Conservation (phyloP, 1,140 invertebrate species). For the Drosophila suzukii region DNA sequence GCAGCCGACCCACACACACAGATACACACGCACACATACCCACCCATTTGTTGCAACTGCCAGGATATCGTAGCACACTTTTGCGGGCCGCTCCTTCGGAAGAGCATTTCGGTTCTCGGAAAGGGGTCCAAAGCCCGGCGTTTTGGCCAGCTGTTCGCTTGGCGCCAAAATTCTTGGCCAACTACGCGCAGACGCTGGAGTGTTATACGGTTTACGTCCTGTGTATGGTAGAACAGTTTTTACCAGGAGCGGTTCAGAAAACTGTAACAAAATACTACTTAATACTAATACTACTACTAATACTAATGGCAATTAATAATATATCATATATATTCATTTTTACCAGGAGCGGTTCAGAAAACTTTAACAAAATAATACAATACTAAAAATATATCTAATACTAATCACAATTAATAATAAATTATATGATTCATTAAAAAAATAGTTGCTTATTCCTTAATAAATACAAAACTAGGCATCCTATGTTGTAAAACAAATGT, state of each 20-base stretch:
- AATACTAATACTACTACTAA: too few species aligned
- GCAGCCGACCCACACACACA: conserved; percentile 16
- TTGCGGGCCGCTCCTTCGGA: conserved; percentile 34
- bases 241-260: conserved; percentile 31
- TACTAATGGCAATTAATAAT: too few species aligned
- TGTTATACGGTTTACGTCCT: conserved; percentile 44
- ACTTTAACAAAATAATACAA: too few species aligned
- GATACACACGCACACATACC: neutral
- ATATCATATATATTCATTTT: too few species aligned
- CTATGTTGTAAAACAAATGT: too few species aligned
- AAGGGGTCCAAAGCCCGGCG: conserved; percentile 24
- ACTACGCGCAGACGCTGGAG: conserved; percentile 48
- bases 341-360: conserved; percentile 31
- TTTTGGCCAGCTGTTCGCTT: conserved; percentile 60
- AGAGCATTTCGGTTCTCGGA: conserved; percentile 6
- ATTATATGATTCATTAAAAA: too few species aligned
- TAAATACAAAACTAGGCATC: too few species aligned
- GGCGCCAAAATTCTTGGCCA: conserved; percentile 64
- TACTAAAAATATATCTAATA: too few species aligned
- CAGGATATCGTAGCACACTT: conserved; percentile 55
- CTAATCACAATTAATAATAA: too few species aligned
- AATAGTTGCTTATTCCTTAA: too few species aligned
- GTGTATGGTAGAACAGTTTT: conserved; percentile 38
- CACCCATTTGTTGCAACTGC: conserved; percentile 50
- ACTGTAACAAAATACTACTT: too few species aligned